Evolutionary conservation across 1,140 invertebrate genomes (phyloP).

Genomic region (Alviniconcha marisindica): DNA sequence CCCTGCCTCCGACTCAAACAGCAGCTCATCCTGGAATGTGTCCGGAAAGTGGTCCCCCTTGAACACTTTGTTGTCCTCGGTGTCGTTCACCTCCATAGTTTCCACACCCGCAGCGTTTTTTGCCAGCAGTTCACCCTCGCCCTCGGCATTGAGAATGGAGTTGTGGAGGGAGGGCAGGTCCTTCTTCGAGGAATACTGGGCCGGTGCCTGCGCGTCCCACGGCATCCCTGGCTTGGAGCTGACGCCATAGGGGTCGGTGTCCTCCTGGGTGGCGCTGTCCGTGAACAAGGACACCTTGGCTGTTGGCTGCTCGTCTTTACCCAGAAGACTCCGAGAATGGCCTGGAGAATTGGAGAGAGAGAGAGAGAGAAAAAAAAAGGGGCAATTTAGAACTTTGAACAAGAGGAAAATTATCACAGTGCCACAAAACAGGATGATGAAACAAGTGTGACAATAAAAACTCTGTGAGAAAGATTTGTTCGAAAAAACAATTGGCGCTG

Average conservation of each 20-base stretch:
- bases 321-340: constrained; percentile 63
- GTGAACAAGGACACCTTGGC: not conserved
- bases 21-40: not conserved
- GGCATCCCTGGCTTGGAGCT: constrained; percentile 54
- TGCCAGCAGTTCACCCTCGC: not conserved
- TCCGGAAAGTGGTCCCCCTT: not conserved
- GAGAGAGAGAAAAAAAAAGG: too few relatives aligned
- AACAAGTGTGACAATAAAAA: too few relatives aligned
- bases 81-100: not conserved
- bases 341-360: too few relatives aligned
- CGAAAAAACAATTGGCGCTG: too few relatives aligned
- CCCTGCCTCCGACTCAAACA: not conserved
- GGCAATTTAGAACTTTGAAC: too few relatives aligned
- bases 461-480: too few relatives aligned
- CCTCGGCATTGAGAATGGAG: too few relatives aligned
- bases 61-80: not conserved
- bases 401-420: too few relatives aligned
- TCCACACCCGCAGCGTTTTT: not conserved
- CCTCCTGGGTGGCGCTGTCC: constrained; percentile 17
- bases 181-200: constrained; percentile 6
- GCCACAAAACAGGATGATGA: too few relatives aligned
- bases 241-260: constrained; percentile 64
- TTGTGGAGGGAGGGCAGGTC: not conserved
- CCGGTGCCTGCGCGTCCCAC: constrained; percentile 60
- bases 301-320: constrained; percentile 42